Evolutionary conservation across 2,888 invertebrate species (phyloP).

Genomic region (Capitulum mitella): DNA sequence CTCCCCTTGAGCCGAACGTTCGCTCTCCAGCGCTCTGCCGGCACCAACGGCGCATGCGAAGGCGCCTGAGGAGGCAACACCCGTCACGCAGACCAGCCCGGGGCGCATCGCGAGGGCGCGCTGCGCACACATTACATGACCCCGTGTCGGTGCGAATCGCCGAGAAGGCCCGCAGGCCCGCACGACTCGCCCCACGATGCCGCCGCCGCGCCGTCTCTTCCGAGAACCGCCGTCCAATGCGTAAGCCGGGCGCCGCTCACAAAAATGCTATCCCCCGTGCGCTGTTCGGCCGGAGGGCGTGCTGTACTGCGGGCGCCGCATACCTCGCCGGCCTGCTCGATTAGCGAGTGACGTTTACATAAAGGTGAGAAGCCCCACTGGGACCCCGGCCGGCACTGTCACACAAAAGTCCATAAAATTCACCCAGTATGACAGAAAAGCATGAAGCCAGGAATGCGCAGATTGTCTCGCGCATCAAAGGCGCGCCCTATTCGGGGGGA

Average conservation of each 20-base stretch:
- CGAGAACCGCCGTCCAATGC: neutral
- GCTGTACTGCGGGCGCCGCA: neutral
- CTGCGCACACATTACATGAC: too few species aligned
- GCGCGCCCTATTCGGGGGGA: neutral
- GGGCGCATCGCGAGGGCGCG: too few species aligned
- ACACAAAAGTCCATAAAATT: conserved; percentile 24
- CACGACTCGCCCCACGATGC: too few species aligned
- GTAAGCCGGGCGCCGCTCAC: neutral
- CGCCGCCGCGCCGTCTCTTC: neutral
- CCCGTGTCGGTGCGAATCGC: too few species aligned
- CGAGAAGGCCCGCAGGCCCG: too few species aligned
- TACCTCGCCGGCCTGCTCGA: neutral
- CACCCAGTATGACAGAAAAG: conserved; percentile 17
- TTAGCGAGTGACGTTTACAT: neutral
- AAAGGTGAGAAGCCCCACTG: conserved; percentile 21
- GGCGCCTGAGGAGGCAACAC: too few species aligned
- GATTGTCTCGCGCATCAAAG: conserved; percentile 23
- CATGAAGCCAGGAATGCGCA: conserved; percentile 12
- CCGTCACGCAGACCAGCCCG: too few species aligned
- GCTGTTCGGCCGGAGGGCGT: neutral
- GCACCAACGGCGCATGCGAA: too few species aligned
- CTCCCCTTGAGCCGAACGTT: too few species aligned
- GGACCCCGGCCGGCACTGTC: neutral
- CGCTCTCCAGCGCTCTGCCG: too few species aligned
- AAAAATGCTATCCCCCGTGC: neutral